Evolutionary conservation across 2,888 invertebrate species (phyloP), one percentile per base, ranked within the genome.

Genomic region (Pachycephus smyrnensis): DNA sequence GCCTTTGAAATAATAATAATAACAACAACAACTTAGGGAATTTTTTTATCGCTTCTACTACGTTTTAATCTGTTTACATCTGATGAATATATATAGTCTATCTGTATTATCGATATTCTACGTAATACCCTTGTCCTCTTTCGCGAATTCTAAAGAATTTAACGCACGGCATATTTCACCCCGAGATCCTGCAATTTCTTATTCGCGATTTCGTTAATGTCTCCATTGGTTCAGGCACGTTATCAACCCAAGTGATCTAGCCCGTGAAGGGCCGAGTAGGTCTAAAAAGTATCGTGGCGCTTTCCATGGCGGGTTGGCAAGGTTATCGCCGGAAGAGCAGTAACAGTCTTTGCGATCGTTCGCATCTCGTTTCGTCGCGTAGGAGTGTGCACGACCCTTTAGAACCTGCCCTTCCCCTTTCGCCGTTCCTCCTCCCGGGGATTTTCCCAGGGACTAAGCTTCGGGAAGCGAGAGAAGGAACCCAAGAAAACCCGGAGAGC

Each of bases 401-500:
- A 36, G 74, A 74, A 12, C n/a, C 55, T 55, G 55, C 23, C 55
- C 55, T 23, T 23, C 74, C 35, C 36, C 74, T 40, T 74, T 35
- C 37, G 12, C 35, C 74, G 36, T 12, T 32, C 74, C 30, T 30
- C 35, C 30, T 71, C 35, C 35, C 36, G 74, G 74, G 37, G 33
- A 33, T 33, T 74, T 74, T 32, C 37, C 74, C 35, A 30, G 74
- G 74, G 37, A 33, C 35, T 74, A 35, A 74, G 75, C 75, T 71
- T 69, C 15, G 6, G 33, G 32, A 33, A 30, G 68, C 36, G 75
- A 69, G 35, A 73, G 76, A 81, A 40, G 78, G 80, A 81, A 33
- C 12, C 33, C 35, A 79, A 69, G 15, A 76, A 69, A 30, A 73
- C 69, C 75, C 78, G 36, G 75, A 75, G 68, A 75, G 75, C 75